Base-by-base conservation (phyloP, 2,797 vertebrate species). In the Buphagus erythrorhynchus region DNA sequence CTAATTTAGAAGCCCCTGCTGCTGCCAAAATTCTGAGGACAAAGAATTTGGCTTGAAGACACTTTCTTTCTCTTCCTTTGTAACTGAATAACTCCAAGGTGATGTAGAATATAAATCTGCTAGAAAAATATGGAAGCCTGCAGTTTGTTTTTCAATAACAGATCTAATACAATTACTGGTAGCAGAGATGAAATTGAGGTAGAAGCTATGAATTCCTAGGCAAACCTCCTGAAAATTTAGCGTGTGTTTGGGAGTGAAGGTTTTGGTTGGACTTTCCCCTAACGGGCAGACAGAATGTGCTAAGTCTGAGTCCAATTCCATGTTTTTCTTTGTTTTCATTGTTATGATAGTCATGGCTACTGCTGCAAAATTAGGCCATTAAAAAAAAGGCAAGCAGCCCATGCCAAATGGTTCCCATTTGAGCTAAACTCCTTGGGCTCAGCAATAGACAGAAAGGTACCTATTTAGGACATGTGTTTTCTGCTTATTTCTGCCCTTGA, bases 341-440 rank as follows among this genome's bases (percentile, higher is more conserved):
- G 88, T 94, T 95, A 75, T 88, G 87, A 96, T 83, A 96, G 93
- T 84, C 94, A 96, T 96, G 89, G 91, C 94, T 97, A 94, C 92
- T 80, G 82, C 79, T 93, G 86, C 65, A 95, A 96, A 95, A 95
- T 90, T 74, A 95, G 87, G 73, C 89, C 82, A 90, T 88, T 92
- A 85, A 91, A 94, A 90, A 86, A 92, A 81, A 63, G 74, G 62
- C 86, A 90, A 88, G 48, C 31, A 92, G 85, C 58, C 73, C 73
- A 94, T 72, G 66, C 36, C 73, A 93, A 88, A 95, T 74, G 65
- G 82, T 84, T 96, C 87, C 57, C 43, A 83, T 88, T 94, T 93
- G 87, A 86, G 26, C 82, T 91, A 90, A 89, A 88, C 66, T 90
- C 51, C 69, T 92, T 84, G 73, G 66, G 85, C 79, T 90, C 58